Evolutionary conservation across 2,113 vertebrate genomes (phyloP), one percentile per base, ranked within the genome.

Genomic region (Gnathonemus longibarbis): DNA sequence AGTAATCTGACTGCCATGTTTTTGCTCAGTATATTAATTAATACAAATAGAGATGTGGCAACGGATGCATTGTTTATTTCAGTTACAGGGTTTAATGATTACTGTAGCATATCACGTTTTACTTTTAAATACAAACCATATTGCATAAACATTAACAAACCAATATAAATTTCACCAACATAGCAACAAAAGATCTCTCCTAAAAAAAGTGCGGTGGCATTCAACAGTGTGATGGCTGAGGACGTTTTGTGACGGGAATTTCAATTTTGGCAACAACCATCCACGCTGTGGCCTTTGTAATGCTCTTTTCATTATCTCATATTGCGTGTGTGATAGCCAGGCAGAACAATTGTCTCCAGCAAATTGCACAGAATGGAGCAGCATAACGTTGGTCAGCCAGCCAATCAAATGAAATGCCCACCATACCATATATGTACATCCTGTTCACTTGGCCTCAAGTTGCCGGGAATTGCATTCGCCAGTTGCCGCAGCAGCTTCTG

Each of bases 381-480:
- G 86, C 89, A 87, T 88, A 90, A 39, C 56, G 53, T 19, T 87
- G 89, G 84, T 88, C 70, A 80, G 74, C 17, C 74, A 48, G 42
- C 90, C 90, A 90, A 90, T 90, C 87, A 85, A 45, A 85, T 8
- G 46, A 66, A 88, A 66, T n/a, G 49, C 31, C 31, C 50, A 48
- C 11, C 42, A 83, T 49, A 84, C 90, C 90, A 88, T 88, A 90
- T 90, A 90, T 84, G 90, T 46, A 90, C 87, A 84, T 90, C 90
- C 90, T 90, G 87, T 58, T 90, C 90, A 84, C 70, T 45, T 88
- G 88, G 74, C 53, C 46, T 88, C 49, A 53, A 66, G 87, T 89
- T 90, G 90, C 90, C 90, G 87, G 87, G 90, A 90, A 90, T 89
- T 84, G 90, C 74, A 88, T 48, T 58, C 80, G 52, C 35, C 77